These are phyloP conservation scores for Pheosia gnoma DNA, from an alignment of 2,888 invertebrate species.

Conservation along the genomic window DNA sequence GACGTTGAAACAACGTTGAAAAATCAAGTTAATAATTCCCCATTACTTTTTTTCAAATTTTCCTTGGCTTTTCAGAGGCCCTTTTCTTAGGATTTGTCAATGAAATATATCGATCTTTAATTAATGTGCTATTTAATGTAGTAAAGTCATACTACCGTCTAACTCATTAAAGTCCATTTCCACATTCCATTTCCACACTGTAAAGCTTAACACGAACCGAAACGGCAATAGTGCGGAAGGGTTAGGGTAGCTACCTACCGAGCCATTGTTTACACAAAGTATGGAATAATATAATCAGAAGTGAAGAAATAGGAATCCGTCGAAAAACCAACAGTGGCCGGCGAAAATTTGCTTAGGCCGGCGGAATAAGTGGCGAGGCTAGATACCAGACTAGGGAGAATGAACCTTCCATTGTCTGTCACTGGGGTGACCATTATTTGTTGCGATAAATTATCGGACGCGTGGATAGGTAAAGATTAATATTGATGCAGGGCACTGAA, in stretches of 20 bases:
- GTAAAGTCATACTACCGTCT: background rate
- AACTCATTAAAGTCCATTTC: slow-evolving; percentile 46
- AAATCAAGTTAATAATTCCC: background rate
- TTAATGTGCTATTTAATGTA: background rate
- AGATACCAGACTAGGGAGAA: slow-evolving; percentile 59
- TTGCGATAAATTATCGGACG: slow-evolving; percentile 11
- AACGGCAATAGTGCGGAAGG: slow-evolving; percentile 80
- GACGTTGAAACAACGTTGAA: background rate
- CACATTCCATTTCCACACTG: slow-evolving; percentile 58
- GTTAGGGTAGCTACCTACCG: slow-evolving; percentile 52
- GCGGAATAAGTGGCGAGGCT: slow-evolving; percentile 77
- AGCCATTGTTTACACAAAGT: slow-evolving; percentile 81
- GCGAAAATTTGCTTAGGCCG: slow-evolving; percentile 84
- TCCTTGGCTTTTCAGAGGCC: no score
- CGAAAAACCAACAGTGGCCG: slow-evolving; percentile 81
- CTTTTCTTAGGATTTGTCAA: no score
- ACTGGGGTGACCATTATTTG: slow-evolving; percentile 44
- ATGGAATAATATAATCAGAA: slow-evolving; percentile 83
- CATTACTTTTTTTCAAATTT: no score
- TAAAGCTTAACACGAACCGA: slow-evolving; percentile 47
- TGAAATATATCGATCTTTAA: no score
- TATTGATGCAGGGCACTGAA: no score
- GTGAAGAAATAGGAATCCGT: slow-evolving; percentile 82
- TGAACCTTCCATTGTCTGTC: slow-evolving; percentile 66
- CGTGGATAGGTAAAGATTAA: no score